Evolutionary conservation across 2,888 invertebrate genomes (phyloP), one percentile per base, ranked within the genome.

Genomic region (Parnassius mnemosyne): DNA sequence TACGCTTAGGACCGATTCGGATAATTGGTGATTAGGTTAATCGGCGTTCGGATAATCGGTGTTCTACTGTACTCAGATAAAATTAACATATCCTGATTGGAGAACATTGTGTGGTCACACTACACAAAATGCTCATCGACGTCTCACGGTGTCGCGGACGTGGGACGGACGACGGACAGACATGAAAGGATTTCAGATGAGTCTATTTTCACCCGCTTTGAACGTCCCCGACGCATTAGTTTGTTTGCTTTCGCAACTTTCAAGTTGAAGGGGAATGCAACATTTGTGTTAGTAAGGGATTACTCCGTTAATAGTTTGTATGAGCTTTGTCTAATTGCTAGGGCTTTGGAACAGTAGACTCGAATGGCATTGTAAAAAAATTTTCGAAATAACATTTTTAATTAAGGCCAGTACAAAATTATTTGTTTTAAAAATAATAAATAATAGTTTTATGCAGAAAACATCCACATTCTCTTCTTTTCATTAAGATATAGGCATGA

Each of bases 141-240:
- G 73, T 70, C 64, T 68, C 73, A 69, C 68, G 69, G 74, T 79
- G 81, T 80, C 81, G 79, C 77, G 73, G 77, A 74, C 78, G 78
- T 75, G 78, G 78, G 72, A 66, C 70, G 72, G 64, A 71, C 64
- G 53, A 64, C 75, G 68, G 77, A 76, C 79, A 72, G 81, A 88
- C 89, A 84, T 88, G 84, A 89, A 90, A 90, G 89, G 88, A 82
- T 81, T 84, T 80, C 83, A 79, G 80, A 84, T 80, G 81, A 75
- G 77, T 89, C 90, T 90, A 90, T 90, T 90, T 90, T 81, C 78
- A 83, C 80, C 70, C 87, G 78, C 88, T 89, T 89, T 88, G 87
- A 88, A 82, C 78, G 69, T 70, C 70, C 68, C 70, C 76, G 77
- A 69, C 76, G 73, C 75, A 76, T 80, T 77, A 73, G 77, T 80